These are phyloP conservation scores for Cottoperca gobio DNA, from an alignment of 2,797 vertebrate genomes.

Conservation along the genomic window DNA sequence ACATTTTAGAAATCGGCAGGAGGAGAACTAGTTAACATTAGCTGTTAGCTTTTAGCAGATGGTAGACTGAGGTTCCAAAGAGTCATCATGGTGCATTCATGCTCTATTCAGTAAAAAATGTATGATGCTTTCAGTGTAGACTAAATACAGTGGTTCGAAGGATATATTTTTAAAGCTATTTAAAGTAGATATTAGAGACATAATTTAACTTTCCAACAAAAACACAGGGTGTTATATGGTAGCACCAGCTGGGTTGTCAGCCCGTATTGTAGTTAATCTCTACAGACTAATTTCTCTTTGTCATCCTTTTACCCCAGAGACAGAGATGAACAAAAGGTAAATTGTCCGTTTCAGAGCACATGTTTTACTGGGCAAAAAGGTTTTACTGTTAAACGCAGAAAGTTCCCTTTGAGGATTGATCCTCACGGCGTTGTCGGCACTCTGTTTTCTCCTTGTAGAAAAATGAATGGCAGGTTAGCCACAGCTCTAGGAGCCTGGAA, in stretches of 20 bases:
- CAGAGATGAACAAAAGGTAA: conserved; percentile 49
- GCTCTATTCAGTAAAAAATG: no score
- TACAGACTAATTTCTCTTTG: conserved; percentile 45
- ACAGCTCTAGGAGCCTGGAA: conserved; percentile 26
- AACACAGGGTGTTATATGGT: background rate
- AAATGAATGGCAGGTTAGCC: conserved; percentile 52
- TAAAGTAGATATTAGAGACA: no score
- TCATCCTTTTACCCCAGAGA: conserved; percentile 46
- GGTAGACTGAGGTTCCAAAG: no score
- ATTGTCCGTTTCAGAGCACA: conserved; percentile 15
- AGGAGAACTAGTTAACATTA: no score
- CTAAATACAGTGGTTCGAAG: no score
- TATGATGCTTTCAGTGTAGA: no score
- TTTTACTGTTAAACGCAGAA: conserved; percentile 35
- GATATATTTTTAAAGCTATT: no score
- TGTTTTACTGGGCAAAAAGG: conserved; percentile 39
- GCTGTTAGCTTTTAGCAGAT: no score
- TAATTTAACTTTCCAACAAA: no score
- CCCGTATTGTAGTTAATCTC: conserved; percentile 32
- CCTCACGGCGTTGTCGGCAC: conserved; percentile 47
- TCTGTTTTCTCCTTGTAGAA: conserved; percentile 38
- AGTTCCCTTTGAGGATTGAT: conserved; percentile 45
- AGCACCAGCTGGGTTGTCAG: conserved; percentile 33
- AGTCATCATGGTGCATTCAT: no score
- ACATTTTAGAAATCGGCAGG: no score